Base-by-base conservation (phyloP, 1,140 invertebrate species). In the Leptinotarsa defecta region DNA sequence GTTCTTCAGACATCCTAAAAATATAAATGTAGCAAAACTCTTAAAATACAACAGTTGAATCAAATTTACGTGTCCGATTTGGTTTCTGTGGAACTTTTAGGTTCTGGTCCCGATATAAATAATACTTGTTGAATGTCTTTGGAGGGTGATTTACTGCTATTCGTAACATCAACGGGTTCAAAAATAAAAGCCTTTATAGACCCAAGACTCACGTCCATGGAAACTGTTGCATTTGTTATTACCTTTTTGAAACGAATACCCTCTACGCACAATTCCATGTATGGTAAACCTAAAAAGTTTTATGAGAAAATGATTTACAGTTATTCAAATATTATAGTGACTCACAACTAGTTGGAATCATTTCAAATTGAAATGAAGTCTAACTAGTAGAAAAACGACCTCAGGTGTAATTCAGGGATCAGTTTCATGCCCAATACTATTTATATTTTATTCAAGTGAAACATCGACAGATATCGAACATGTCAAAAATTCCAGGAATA, bases 71-170 rank as follows among this genome's bases (percentile, higher is more conserved):
- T 65, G 4, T 65, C 63, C n/a, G 15, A 17, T 57, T 57, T 15
- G 15, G n/a, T 19, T 57, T 57, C 17, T 17, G n/a, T 19, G 52
- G 17, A 22, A 65, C 17, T 78, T 73, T 85, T 84, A 17, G 78
- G 77, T 85, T 90, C 89, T 43, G 89, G 89, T 6, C 90, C 90
- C 24, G 89, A 90, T 24, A 90, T 79, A 78, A 91, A 87, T 77
- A 90, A 86, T 3, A 88, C 87, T 76, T 90, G 89, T 48, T 89
- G 86, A 4, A 85, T 85, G 77, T 88, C 85, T 73, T 85, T 84
- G 3, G 73, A 57, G 61, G 62, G 43, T 34, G 48, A 68, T 67
- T 43, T 57, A 27, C 15, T 48, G 48, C 49, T 74, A 43, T 52
- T 24, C 62, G 71, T 78, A 17, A 65, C 69, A 52, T 76, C 76